phyloP scores from a whole-genome alignment of 1,140 invertebrate species.

The Drosophila sechellia region DNA sequence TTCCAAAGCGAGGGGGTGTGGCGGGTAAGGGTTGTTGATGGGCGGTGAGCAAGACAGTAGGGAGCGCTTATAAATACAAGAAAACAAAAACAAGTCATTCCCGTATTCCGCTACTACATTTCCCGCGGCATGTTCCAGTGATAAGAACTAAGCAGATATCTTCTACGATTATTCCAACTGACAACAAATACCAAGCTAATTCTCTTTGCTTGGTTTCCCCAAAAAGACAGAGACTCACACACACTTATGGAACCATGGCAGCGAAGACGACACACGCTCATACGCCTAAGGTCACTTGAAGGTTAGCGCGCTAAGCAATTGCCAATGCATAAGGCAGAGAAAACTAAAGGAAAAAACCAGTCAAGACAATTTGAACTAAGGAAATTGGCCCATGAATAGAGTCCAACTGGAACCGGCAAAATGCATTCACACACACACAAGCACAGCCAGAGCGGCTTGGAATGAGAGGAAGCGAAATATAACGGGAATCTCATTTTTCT shows the following conservation, averaged over 20 bases:
- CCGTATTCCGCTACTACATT: neutral
- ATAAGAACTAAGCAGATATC: slow-evolving; percentile 11
- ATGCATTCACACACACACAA: slow-evolving; percentile 36
- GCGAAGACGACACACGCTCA: slow-evolving; percentile 31
- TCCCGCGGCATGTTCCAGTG: slow-evolving; percentile 8
- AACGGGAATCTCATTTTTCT: neutral
- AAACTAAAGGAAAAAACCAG: slow-evolving; percentile 51
- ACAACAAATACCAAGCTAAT: slow-evolving; percentile 15
- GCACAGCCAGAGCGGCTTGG: slow-evolving; percentile 1
- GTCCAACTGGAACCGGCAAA: slow-evolving; percentile 47
- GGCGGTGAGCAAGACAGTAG: slow-evolving; percentile 1
- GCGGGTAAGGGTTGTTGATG: slow-evolving; percentile 7
- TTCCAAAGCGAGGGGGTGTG: slow-evolving; percentile 35
- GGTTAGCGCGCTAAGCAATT: slow-evolving; percentile 67
- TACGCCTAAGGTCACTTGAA: slow-evolving; percentile 70
- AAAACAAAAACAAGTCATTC: slow-evolving; percentile 6
- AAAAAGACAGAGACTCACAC: slow-evolving; percentile 9
- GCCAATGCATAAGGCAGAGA: slow-evolving; percentile 15
- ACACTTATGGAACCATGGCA: slow-evolving; percentile 15
- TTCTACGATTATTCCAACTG: slow-evolving; percentile 12
- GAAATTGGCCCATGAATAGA: slow-evolving; percentile 30
- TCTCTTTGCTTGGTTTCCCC: slow-evolving; percentile 27
- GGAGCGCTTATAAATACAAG: slow-evolving; percentile 28
- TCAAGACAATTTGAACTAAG: slow-evolving; percentile 20
- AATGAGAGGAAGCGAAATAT: neutral